phyloP scores from a whole-genome alignment of 2,888 invertebrate species.

The Leptura quadrifasciata region DNA sequence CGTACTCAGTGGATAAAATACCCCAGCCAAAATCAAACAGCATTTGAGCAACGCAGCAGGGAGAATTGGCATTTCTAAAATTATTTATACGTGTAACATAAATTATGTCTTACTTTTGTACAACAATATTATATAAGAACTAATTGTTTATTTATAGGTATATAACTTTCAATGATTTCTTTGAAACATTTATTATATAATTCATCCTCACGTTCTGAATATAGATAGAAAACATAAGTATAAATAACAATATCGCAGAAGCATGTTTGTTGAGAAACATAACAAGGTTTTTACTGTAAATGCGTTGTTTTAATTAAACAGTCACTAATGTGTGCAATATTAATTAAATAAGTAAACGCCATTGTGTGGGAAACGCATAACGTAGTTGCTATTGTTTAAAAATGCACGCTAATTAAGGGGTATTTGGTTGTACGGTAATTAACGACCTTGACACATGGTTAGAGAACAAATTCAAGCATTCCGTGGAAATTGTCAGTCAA shows the following conservation, averaged over 20 bases:
- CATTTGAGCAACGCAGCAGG: too few relatives aligned
- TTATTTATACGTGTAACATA: too few relatives aligned
- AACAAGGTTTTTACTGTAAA: conserved; percentile 4
- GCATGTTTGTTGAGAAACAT: neutral
- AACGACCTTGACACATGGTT: conserved; percentile 25
- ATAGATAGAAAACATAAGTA: neutral
- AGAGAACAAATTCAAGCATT: conserved; percentile 1
- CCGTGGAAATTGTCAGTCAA: conserved; percentile 3
- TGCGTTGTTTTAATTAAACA: conserved; percentile 2
- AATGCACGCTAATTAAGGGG: conserved; percentile 2
- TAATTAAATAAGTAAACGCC: neutral
- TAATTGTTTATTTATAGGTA: neutral
- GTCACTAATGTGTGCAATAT: conserved; percentile 7
- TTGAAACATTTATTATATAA: conserved; percentile 10
- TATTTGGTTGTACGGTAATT: neutral
- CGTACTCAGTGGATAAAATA: too few relatives aligned
- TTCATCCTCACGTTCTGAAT: conserved; percentile 1
- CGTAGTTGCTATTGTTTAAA: conserved; percentile 5
- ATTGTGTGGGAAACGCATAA: conserved; percentile 6
- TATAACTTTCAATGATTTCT: conserved; percentile 13
- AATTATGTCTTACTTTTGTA: too few relatives aligned
- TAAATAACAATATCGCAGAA: neutral
- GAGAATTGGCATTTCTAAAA: too few relatives aligned
- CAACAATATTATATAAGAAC: neutral
- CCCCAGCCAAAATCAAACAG: too few relatives aligned